Evolutionary conservation across 2,888 invertebrate genomes (phyloP), one percentile per base, ranked within the genome.

Genomic region (Germaria angustata): DNA sequence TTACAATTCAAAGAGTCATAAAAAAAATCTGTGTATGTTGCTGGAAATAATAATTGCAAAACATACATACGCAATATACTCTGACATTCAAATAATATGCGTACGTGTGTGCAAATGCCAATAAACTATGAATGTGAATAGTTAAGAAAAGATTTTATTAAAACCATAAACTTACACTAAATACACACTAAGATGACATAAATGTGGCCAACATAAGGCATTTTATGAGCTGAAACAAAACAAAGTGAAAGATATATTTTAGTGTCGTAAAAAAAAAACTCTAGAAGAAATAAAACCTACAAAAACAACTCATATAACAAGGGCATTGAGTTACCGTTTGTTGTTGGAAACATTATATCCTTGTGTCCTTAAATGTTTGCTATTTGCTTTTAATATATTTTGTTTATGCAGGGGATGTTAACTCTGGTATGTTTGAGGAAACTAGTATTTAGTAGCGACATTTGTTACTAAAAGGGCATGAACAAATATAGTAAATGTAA

Each of bases 111-210:
- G 41, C 20, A 20, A 55, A 46, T n/a, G 55, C 28, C 65, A 65
- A 82, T 79, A 82, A 82, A 82, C 78, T 71, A 71, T 79, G 68
- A 79, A 75, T 24, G 69, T 69, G 59, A 78, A 39, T 72, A 73
- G 55, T 59, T 71, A 53, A 69, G 65, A 57, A 53, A 53, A 75
- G 61, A 79, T 84, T 85, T 85, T 85, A 85, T 86, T 85, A 85
- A 86, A 86, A 85, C 72, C 84, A 86, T 85, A 86, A 86, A 86
- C 77, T 85, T 84, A 82, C 82, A 79, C 84, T 84, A 85, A 86
- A 79, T 81, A 85, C 83, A 85, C 84, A 81, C 84, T 82, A 84
- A 81, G 85, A 84, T 78, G 85, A 80, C 81, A 80, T 78, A 79
- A 80, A 84, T 69, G 79, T 77, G 84, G 79, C 75, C 83, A 81